Percentiles rank a stretch among this genome's conserved stretches.
Evolutionary conservation across 1,140 invertebrate species (phyloP).

Genomic region (Heliothis virescens): DNA sequence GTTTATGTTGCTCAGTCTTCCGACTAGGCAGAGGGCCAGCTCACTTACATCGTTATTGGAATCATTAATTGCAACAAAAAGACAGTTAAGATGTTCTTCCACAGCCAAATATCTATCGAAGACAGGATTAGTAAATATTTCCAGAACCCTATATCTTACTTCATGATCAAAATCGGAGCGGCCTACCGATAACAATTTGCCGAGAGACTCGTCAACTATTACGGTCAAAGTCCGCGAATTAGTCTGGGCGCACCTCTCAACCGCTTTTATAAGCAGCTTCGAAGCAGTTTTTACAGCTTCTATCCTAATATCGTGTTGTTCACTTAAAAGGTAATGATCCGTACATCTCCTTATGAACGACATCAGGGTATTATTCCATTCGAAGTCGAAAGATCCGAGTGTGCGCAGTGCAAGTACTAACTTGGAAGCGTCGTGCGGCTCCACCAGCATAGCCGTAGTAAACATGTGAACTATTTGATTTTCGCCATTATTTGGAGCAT

Average conservation of each 20-base stretch:
- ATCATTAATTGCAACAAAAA: constrained; percentile 98
- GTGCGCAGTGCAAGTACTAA: constrained; percentile 97
- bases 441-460: constrained; percentile 76
- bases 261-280: constrained; percentile 93
- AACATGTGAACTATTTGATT: constrained; percentile 73
- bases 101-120: constrained; percentile 98
- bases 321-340: constrained; percentile 96
- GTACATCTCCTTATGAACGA: constrained; percentile 97
- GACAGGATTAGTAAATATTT: constrained; percentile 94
- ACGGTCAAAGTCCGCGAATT: constrained; percentile 93
- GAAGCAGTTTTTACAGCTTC: constrained; percentile 98
- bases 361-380: constrained; percentile 96
- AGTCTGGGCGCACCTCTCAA: constrained; percentile 88
- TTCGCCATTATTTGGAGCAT: constrained; percentile 88
- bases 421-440: constrained; percentile 91
- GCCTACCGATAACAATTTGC: constrained; percentile 96
- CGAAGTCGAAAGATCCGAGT: constrained; percentile 98
- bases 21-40: constrained; percentile 96
- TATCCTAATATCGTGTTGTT: constrained; percentile 96
- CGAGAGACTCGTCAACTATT: constrained; percentile 96
- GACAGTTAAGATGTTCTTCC: constrained; percentile 96
- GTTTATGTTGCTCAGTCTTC: constrained; percentile 96
- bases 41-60: constrained; percentile 99
- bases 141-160: constrained; percentile 96
- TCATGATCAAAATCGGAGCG: constrained; percentile 98